Evolutionary conservation across 2,113 vertebrate genomes (phyloP).

Genomic region (Propithecus coquereli): DNA sequence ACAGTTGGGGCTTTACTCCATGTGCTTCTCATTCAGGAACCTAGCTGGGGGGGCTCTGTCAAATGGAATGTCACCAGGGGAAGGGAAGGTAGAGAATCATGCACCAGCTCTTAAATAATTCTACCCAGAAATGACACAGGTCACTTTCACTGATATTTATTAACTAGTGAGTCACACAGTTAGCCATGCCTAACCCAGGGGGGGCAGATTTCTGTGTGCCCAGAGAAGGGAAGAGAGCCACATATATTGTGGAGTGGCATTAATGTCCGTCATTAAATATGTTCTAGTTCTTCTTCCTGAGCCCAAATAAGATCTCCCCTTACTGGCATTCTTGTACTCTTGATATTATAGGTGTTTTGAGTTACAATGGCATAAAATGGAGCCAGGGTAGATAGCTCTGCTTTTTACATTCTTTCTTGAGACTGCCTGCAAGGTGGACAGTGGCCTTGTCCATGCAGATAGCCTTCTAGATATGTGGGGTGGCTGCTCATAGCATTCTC

Average conservation of each 20-base stretch:
- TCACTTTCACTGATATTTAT: neutral
- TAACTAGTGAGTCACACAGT: neutral
- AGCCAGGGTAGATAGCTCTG: neutral
- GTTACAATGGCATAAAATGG: neutral
- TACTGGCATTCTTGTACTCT: neutral
- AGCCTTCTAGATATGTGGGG: neutral
- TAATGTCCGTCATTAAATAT: neutral
- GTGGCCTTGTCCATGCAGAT: neutral
- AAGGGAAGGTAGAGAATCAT: neutral
- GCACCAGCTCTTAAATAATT: neutral
- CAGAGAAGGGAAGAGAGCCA: neutral
- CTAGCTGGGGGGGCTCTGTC: neutral
- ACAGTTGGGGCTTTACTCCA: neutral
- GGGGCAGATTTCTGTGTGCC: neutral
- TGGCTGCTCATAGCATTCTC: neutral
- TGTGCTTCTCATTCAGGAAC: neutral
- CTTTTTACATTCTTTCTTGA: neutral
- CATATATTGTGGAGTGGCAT: neutral
- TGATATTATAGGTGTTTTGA: neutral
- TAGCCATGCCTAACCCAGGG: neutral
- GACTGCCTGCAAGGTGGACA: neutral
- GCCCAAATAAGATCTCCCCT: neutral
- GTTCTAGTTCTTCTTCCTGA: neutral
- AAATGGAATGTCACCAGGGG: neutral
- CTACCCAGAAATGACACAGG: neutral